Percentiles rank a stretch among this genome's conserved stretches.
phyloP scores from a whole-genome alignment of 2,797 vertebrate species.

The Apogon hyalosoma region DNA sequence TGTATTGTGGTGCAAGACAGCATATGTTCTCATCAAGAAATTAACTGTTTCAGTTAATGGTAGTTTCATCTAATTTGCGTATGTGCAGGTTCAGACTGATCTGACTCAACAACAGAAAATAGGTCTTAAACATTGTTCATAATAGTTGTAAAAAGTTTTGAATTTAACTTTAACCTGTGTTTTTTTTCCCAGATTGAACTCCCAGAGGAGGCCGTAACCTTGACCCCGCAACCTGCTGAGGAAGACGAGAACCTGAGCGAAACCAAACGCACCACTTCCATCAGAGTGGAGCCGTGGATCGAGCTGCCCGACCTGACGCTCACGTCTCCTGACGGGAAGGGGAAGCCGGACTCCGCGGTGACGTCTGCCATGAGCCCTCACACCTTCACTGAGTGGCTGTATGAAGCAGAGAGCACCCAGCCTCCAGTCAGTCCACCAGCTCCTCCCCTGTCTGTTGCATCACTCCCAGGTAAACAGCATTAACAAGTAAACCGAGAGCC shows the following conservation, averaged over 20 bases:
- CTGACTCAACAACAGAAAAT: no score
- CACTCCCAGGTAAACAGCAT: slow-evolving; percentile 56
- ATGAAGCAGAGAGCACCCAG: slow-evolving; percentile 39
- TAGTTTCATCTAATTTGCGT: no score
- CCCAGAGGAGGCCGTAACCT: slow-evolving; percentile 22
- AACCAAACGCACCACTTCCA: not conserved
- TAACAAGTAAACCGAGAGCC: not conserved
- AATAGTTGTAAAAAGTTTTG: no score
- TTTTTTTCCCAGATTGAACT: slow-evolving; percentile 49
- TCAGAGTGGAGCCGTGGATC: slow-evolving; percentile 37
- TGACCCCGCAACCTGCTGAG: slow-evolving; percentile 5
- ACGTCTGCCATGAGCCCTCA: slow-evolving; percentile 50
- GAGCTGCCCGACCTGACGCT: slow-evolving; percentile 19
- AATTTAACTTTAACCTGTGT: not conserved
- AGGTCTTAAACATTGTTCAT: no score
- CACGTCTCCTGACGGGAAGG: slow-evolving; percentile 17
- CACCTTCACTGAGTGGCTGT: slow-evolving; percentile 31
- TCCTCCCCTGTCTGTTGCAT: slow-evolving; percentile 10
- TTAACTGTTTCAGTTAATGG: no score
- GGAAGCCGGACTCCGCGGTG: slow-evolving; percentile 1
- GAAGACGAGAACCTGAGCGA: slow-evolving; percentile 36
- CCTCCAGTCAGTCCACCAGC: slow-evolving; percentile 29
- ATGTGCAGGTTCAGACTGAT: no score
- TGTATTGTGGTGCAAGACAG: no score
- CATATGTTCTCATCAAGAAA: no score